Percentiles rank a stretch among this genome's conserved stretches.
Evolutionary conservation across 2,888 invertebrate species (phyloP).

Genomic region (Margaritifera margaritifera): DNA sequence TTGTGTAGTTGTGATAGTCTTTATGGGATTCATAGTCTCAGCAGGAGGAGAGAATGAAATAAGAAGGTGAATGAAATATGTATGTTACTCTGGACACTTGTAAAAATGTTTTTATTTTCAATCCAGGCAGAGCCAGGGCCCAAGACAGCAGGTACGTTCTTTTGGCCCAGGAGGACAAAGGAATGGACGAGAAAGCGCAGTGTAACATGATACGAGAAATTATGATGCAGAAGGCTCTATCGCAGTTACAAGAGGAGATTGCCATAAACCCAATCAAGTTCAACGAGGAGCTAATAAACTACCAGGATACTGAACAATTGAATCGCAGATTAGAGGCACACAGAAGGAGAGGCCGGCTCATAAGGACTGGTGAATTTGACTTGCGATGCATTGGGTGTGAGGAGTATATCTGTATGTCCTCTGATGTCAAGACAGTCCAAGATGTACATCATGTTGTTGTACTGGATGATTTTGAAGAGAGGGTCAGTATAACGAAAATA

Average conservation of each 20-base stretch:
- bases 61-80: too few relatives aligned
- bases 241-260: constrained; percentile 38
- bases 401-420: constrained; percentile 53
- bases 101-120: not conserved
- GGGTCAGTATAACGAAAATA: constrained; percentile 16
- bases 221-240: constrained; percentile 66
- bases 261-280: constrained; percentile 22
- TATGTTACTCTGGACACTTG: too few relatives aligned
- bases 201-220: constrained; percentile 64
- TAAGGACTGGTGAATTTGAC: constrained; percentile 47
- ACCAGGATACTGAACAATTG: constrained; percentile 47
- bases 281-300: constrained; percentile 19
- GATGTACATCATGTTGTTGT: constrained; percentile 58
- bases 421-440: constrained; percentile 54
- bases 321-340: constrained; percentile 40
- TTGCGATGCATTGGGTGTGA: constrained; percentile 63
- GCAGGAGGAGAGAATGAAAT: too few relatives aligned
- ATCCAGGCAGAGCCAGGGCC: constrained; percentile 66
- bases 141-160: constrained; percentile 62
- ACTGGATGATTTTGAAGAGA: constrained; percentile 33
- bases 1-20: too few relatives aligned
- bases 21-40: too few relatives aligned
- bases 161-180: constrained; percentile 49
- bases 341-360: constrained; percentile 11
- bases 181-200: constrained; percentile 62